Percentiles rank a stretch among this genome's conserved stretches.
phyloP scores from a whole-genome alignment of 1,140 invertebrate species.

The Bombus confusus region DNA sequence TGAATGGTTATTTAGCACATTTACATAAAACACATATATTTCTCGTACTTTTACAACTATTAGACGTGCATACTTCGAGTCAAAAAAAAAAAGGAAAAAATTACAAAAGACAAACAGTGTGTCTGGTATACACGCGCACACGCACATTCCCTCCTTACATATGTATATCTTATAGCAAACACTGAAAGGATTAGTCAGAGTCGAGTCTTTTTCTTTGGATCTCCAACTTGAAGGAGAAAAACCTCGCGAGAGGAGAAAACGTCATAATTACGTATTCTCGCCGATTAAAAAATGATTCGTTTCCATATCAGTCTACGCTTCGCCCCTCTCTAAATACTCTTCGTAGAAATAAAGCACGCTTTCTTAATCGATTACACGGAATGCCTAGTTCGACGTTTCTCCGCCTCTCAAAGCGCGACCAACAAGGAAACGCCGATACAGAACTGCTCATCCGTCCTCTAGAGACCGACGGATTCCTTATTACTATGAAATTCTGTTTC shows the following conservation, averaged over 20 bases:
- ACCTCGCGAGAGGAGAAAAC: not conserved
- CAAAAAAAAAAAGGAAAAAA: no score
- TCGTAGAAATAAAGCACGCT: not conserved
- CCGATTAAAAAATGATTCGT: not conserved
- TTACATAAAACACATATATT: not conserved
- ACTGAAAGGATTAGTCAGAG: not conserved
- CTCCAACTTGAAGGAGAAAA: not conserved
- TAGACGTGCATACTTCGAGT: not conserved
- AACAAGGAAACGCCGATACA: not conserved
- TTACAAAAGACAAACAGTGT: not conserved
- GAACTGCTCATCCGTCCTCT: not conserved
- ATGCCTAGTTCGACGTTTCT: no score
- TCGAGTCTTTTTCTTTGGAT: no score
- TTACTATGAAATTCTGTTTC: conserved; percentile 17
- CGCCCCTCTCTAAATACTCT: not conserved
- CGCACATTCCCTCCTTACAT: not conserved
- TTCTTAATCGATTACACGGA: not conserved
- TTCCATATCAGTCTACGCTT: not conserved
- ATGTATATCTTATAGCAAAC: not conserved
- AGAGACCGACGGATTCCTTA: conserved; percentile 25
- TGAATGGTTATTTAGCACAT: not conserved
- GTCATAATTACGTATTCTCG: not conserved
- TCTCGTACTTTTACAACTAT: not conserved
- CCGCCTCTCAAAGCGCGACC: not conserved
- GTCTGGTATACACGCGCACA: not conserved